A percentile compares a stretch with the other conserved stretches of the same genome.
phyloP scores from a whole-genome alignment of 2,888 invertebrate genomes.

The Elgonia sp. region DNA sequence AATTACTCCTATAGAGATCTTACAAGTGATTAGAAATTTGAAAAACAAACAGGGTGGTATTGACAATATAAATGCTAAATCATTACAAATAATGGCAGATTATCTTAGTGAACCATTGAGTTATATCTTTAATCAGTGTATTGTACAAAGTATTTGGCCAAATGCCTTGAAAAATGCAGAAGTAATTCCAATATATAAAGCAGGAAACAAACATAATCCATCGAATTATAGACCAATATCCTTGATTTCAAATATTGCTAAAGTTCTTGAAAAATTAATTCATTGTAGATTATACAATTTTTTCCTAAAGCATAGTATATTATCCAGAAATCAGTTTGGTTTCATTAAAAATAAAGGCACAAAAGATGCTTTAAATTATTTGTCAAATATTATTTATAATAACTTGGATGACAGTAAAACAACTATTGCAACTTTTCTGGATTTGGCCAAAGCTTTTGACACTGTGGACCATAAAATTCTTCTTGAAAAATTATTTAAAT shows the following conservation, averaged over 20 bases:
- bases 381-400: background rate
- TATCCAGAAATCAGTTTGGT: slow-evolving; percentile 17
- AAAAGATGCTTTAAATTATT: background rate
- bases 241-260: slow-evolving; percentile 29
- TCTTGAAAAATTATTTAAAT: too few relatives aligned
- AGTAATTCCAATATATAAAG: slow-evolving; percentile 25
- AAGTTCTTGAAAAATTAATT: slow-evolving; percentile 34
- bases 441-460: slow-evolving; percentile 42
- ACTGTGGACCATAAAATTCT: too few relatives aligned
- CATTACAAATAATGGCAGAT: slow-evolving; percentile 3
- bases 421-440: slow-evolving; percentile 10
- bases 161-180: slow-evolving; percentile 31
- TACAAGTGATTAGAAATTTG: slow-evolving; percentile 10
- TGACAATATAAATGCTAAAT: slow-evolving; percentile 16
- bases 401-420: background rate
- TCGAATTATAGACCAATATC: slow-evolving; percentile 47
- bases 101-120: background rate
- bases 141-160: slow-evolving; percentile 13
- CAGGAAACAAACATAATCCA: background rate
- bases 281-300: slow-evolving; percentile 1
- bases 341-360: slow-evolving; percentile 18
- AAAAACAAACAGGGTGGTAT: slow-evolving; percentile 40
- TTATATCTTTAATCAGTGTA: slow-evolving; percentile 21
- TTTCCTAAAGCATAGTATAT: background rate
- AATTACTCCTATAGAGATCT: slow-evolving; percentile 11